phyloP scores from a whole-genome alignment of 2,113 vertebrate genomes.

The Dolichotis patagonum region DNA sequence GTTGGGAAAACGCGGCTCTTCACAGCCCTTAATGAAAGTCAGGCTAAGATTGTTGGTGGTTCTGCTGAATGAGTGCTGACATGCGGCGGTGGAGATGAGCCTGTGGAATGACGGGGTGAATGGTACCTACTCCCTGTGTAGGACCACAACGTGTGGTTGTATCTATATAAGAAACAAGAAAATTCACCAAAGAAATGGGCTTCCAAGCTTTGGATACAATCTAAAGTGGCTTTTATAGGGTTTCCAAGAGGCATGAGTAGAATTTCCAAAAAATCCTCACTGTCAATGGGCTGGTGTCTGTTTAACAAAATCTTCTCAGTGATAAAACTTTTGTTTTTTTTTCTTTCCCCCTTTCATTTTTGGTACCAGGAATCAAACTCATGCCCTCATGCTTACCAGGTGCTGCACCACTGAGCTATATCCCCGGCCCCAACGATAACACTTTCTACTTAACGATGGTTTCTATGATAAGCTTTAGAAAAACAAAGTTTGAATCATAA shows the following conservation, averaged over 20 bases:
- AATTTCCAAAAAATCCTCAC: slow-evolving; percentile 21
- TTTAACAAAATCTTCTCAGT: neutral
- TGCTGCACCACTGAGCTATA: too few species aligned
- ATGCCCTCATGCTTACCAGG: too few species aligned
- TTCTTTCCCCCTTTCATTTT: too few species aligned
- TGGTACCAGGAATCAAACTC: too few species aligned
- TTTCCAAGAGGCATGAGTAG: neutral
- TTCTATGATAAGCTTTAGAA: neutral
- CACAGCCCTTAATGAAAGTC: neutral
- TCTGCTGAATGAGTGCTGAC: neutral
- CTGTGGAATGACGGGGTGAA: neutral
- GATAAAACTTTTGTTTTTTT: neutral
- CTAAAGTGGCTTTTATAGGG: neutral
- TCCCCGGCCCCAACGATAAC: neutral
- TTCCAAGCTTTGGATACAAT: neutral
- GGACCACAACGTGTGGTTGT: neutral
- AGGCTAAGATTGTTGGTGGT: neutral
- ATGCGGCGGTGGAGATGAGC: neutral
- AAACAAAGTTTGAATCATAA: slow-evolving; percentile 5
- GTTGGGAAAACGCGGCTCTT: neutral
- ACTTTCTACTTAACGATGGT: neutral
- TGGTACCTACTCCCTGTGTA: neutral
- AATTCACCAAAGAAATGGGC: neutral
- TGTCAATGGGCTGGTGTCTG: neutral
- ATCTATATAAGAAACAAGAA: neutral